A percentile compares a stretch with the other conserved stretches of the same genome.
phyloP scores from a whole-genome alignment of 2,113 vertebrate genomes.

The Lynx canadensis region DNA sequence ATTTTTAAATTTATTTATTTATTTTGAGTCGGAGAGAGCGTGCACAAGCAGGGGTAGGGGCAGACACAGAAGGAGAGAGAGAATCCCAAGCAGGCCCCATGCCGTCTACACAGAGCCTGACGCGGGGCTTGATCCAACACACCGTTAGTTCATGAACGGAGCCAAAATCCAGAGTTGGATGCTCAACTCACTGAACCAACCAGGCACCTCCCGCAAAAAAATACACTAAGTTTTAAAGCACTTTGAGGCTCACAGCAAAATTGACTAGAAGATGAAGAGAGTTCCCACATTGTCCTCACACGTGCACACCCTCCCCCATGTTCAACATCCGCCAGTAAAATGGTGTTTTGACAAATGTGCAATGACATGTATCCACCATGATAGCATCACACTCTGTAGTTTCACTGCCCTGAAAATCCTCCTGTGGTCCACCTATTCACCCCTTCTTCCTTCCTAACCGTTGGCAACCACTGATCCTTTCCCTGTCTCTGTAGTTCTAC shows the following conservation, averaged over 20 bases:
- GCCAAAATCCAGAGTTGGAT: too few relatives aligned
- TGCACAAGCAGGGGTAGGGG: too few relatives aligned
- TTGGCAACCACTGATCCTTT: not conserved
- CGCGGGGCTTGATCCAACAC: too few relatives aligned
- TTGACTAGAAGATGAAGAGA: not conserved
- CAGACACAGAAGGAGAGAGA: too few relatives aligned
- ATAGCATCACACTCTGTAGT: too few relatives aligned
- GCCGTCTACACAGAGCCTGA: too few relatives aligned
- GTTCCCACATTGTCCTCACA: accelerated
- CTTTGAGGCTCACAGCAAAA: not conserved
- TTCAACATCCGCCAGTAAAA: accelerated
- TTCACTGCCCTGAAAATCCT: not conserved
- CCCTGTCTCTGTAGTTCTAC: not conserved
- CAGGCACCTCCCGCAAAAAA: not conserved
- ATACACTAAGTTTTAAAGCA: not conserved
- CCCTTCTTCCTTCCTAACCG: too few relatives aligned
- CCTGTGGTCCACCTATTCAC: accelerated
- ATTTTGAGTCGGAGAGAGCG: too few relatives aligned
- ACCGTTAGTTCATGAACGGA: too few relatives aligned
- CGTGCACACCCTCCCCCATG: too few relatives aligned
- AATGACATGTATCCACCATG: not conserved
- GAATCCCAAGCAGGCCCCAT: too few relatives aligned
- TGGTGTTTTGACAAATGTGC: accelerated
- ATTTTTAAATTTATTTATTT: not conserved
- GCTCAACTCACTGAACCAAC: too few relatives aligned